Evolutionary conservation across 2,888 invertebrate genomes (phyloP).

Genomic region (Pseudoips prasinana): DNA sequence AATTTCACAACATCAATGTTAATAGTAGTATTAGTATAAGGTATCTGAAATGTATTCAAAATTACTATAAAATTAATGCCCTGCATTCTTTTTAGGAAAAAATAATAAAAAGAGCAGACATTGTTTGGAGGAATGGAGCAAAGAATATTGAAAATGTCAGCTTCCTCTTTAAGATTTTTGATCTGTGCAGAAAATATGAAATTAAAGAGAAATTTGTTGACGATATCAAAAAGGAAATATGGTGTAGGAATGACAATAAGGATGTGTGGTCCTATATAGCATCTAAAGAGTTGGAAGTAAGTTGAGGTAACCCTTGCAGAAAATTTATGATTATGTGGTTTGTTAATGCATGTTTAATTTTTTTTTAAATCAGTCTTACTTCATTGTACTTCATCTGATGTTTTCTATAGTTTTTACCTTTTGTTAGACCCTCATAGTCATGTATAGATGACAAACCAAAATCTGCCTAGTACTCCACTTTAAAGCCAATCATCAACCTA

Average conservation of each 20-base stretch:
- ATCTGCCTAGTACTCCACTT: too few relatives aligned
- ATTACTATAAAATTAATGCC: too few relatives aligned
- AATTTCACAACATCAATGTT: too few relatives aligned
- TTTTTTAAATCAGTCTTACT: too few relatives aligned
- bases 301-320: constrained; percentile 6
- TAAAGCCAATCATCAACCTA: too few relatives aligned
- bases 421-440: too few relatives aligned
- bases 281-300: constrained; percentile 65
- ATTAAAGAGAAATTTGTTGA: constrained; percentile 80
- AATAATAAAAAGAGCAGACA: constrained; percentile 78
- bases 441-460: too few relatives aligned
- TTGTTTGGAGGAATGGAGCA: constrained; percentile 83
- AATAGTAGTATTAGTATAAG: too few relatives aligned
- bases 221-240: constrained; percentile 61
- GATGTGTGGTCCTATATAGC: constrained; percentile 72
- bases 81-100: constrained; percentile 53
- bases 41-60: too few relatives aligned
- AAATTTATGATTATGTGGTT: not conserved
- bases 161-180: constrained; percentile 83
- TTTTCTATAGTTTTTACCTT: too few relatives aligned
- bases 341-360: not conserved
- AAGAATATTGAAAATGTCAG: constrained; percentile 79
- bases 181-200: constrained; percentile 79
- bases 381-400: too few relatives aligned
- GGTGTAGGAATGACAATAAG: constrained; percentile 52